Evolutionary conservation across 2,888 invertebrate genomes (phyloP).

Genomic region (Galerucella nymphaeae): DNA sequence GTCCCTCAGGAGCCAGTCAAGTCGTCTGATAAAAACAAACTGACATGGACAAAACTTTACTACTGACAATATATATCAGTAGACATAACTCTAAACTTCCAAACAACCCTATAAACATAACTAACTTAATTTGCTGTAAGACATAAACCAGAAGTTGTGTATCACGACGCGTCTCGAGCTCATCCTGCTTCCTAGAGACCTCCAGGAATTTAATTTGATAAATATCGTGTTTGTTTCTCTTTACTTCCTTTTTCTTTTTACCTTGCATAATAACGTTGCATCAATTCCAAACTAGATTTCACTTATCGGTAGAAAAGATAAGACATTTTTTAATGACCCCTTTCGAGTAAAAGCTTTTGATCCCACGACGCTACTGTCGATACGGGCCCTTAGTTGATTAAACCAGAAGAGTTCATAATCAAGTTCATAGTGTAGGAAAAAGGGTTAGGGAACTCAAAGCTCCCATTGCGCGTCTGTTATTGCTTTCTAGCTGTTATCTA

Average conservation of each 20-base stretch:
- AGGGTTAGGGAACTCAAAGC: slow-evolving; percentile 45
- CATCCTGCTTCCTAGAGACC: slow-evolving; percentile 28
- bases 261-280: background rate
- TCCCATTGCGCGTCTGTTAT: slow-evolving; percentile 51
- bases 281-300: background rate
- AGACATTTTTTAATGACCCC: background rate
- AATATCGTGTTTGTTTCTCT: slow-evolving; percentile 29
- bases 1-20: slow-evolving; percentile 39
- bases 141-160: slow-evolving; percentile 57
- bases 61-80: slow-evolving; percentile 56
- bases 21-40: slow-evolving; percentile 53
- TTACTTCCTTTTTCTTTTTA: background rate
- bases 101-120: slow-evolving; percentile 61
- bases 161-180: slow-evolving; percentile 29
- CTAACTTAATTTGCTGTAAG: slow-evolving; percentile 61
- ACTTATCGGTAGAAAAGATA: background rate
- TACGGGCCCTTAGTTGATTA: slow-evolving; percentile 39
- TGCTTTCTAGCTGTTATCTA: slow-evolving; percentile 53
- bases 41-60: slow-evolving; percentile 53
- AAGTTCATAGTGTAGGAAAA: slow-evolving; percentile 49
- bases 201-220: slow-evolving; percentile 52
- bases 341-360: background rate
- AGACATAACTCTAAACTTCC: slow-evolving; percentile 58
- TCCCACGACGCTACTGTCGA: slow-evolving; percentile 38
- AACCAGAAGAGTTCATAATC: slow-evolving; percentile 47